A percentile compares a stretch with the other conserved stretches of the same genome.
These are phyloP conservation scores for Embiotoca jacksoni DNA, from an alignment of 2,113 vertebrate genomes.

Conservation along the genomic window DNA sequence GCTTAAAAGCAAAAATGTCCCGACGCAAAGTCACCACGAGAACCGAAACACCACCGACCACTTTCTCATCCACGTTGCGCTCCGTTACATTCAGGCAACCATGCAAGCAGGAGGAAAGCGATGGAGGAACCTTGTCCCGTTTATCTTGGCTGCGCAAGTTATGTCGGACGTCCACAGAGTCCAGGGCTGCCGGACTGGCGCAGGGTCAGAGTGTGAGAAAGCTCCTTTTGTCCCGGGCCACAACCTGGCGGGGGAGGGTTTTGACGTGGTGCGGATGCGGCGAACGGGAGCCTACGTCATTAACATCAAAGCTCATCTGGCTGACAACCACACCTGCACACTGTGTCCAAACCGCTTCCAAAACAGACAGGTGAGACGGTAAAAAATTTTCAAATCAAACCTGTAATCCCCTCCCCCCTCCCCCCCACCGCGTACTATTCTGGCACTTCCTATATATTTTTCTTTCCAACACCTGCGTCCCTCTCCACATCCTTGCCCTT, in stretches of 20 bases:
- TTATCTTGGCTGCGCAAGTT: slow-evolving; percentile 47
- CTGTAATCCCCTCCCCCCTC: background rate
- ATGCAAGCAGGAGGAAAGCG: slow-evolving; percentile 61
- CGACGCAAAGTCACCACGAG: background rate
- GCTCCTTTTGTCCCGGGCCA: slow-evolving; percentile 83
- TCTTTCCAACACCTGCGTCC: slow-evolving; percentile 20
- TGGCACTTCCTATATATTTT: background rate
- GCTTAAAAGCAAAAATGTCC: no score
- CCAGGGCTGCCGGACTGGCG: slow-evolving; percentile 68
- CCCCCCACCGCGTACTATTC: background rate
- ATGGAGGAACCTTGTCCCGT: slow-evolving; percentile 1
- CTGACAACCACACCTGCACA: slow-evolving; percentile 80
- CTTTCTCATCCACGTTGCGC: background rate
- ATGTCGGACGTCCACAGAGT: slow-evolving; percentile 33
- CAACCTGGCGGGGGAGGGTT: slow-evolving; percentile 87
- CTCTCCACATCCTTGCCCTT: background rate
- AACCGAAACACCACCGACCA: background rate
- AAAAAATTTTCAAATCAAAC: background rate
- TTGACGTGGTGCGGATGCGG: slow-evolving; percentile 83
- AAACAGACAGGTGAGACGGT: slow-evolving; percentile 63
- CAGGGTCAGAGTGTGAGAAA: slow-evolving; percentile 76
- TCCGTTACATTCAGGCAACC: slow-evolving; percentile 52
- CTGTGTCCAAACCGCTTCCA: slow-evolving; percentile 83
- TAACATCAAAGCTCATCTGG: slow-evolving; percentile 78
- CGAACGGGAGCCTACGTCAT: slow-evolving; percentile 85